These are phyloP conservation scores for Typhlomys cinereus DNA, from an alignment of 2,113 vertebrate species.

Conservation along the genomic window DNA sequence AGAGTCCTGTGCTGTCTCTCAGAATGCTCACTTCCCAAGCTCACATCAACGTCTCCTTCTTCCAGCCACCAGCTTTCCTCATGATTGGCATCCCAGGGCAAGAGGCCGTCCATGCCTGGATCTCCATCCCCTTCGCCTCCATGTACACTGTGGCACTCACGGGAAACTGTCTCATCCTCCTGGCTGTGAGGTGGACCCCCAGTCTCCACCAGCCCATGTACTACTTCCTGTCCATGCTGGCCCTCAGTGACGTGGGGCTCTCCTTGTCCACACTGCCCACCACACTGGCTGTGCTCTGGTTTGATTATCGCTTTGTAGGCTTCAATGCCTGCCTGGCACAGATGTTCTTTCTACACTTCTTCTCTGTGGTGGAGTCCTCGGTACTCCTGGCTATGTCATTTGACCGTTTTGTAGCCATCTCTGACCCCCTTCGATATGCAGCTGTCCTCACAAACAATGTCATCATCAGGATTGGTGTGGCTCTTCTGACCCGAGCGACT, in stretches of 20 bases:
- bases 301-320: constrained; percentile 61
- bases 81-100: constrained; percentile 80
- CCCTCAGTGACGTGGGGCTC: constrained; percentile 69
- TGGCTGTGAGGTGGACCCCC: constrained; percentile 74
- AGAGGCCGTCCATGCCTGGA: constrained; percentile 66
- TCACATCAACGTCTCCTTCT: constrained; percentile 75
- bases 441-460: constrained; percentile 73
- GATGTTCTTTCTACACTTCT: constrained; percentile 83
- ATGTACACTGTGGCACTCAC: constrained; percentile 74
- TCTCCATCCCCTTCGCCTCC: constrained; percentile 82
- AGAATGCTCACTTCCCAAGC: neutral
- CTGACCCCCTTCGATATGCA: constrained; percentile 77
- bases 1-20: neutral
- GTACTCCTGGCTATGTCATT: constrained; percentile 85
- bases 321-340: constrained; percentile 82
- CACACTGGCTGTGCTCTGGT: constrained; percentile 80
- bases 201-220: constrained; percentile 82
- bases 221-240: constrained; percentile 83
- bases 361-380: constrained; percentile 82
- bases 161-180: constrained; percentile 81
- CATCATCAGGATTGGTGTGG: constrained; percentile 73
- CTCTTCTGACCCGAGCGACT: constrained; percentile 36
- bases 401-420: constrained; percentile 82
- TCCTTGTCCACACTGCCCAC: constrained; percentile 78
- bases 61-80: constrained; percentile 79